A percentile compares a stretch with the other conserved stretches of the same genome.
Evolutionary conservation across 1,140 invertebrate genomes (phyloP).

Genomic region (Platyscapa corneri): DNA sequence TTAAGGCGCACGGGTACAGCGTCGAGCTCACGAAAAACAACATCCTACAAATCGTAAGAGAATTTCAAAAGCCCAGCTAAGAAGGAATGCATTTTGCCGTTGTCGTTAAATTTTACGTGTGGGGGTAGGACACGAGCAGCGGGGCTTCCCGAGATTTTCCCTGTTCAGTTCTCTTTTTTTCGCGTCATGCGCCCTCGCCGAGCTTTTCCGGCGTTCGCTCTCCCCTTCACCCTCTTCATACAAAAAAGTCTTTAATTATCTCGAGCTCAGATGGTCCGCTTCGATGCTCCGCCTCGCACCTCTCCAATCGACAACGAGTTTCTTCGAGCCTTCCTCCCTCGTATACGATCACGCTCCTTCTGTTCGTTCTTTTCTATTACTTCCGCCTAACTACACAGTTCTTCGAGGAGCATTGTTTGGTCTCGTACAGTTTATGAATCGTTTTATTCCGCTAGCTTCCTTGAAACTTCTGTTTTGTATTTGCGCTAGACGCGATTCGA

Average conservation of each 20-base stretch:
- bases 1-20: not conserved
- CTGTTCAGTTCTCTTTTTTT: not conserved
- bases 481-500: not conserved
- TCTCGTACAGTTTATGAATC: not conserved
- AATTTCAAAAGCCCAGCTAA: conserved; percentile 21
- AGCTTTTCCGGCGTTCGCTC: too few relatives aligned
- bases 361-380: not conserved
- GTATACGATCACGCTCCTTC: not conserved
- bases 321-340: conserved; percentile 35
- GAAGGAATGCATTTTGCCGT: conserved; percentile 1
- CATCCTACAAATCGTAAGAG: not conserved
- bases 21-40: not conserved
- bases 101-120: too few relatives aligned
- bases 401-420: too few relatives aligned
- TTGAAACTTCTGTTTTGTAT: not conserved
- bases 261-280: conserved; percentile 1
- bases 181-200: too few relatives aligned
- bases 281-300: conserved; percentile 57
- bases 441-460: not conserved
- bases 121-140: not conserved
- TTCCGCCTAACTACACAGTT: not conserved
- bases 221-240: not conserved
- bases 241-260: not conserved
- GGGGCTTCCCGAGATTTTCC: not conserved
- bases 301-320: conserved; percentile 65